phyloP scores from a whole-genome alignment of 2,797 vertebrate species.

The Platyrinchus mystaceus region DNA sequence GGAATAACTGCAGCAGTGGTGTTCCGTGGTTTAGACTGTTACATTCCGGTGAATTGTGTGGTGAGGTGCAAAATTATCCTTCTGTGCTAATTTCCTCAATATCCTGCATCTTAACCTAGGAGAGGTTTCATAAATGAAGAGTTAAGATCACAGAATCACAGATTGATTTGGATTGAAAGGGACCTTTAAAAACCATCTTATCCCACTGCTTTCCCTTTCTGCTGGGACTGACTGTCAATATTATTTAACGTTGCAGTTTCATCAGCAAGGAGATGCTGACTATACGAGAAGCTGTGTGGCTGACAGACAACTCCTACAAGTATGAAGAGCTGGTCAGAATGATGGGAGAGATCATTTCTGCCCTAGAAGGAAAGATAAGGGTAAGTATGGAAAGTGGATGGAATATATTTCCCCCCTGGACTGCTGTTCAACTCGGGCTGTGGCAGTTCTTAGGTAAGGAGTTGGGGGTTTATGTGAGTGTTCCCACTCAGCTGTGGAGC shows the following conservation, averaged over 20 bases:
- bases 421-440: neutral
- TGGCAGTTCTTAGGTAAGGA: neutral
- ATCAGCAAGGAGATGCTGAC: slow-evolving; percentile 97
- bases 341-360: slow-evolving; percentile 97
- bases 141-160: neutral
- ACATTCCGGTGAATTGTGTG: neutral
- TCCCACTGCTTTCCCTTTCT: neutral
- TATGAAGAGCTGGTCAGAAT: slow-evolving; percentile 97
- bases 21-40: neutral
- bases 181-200: neutral
- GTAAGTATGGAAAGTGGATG: slow-evolving; percentile 70
- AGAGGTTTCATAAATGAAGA: neutral
- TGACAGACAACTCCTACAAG: slow-evolving; percentile 98
- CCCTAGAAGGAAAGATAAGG: slow-evolving; percentile 90
- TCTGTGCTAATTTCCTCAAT: neutral
- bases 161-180: neutral
- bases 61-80: neutral
- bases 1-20: neutral
- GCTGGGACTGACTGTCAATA: neutral
- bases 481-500: neutral
- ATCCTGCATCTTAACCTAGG: neutral
- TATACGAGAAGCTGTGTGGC: slow-evolving; percentile 96
- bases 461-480: neutral
- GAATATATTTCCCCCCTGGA: neutral
- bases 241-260: slow-evolving; percentile 69